Evolutionary conservation across 1,140 invertebrate species (phyloP).

Genomic region (Penaeus chinensis): DNA sequence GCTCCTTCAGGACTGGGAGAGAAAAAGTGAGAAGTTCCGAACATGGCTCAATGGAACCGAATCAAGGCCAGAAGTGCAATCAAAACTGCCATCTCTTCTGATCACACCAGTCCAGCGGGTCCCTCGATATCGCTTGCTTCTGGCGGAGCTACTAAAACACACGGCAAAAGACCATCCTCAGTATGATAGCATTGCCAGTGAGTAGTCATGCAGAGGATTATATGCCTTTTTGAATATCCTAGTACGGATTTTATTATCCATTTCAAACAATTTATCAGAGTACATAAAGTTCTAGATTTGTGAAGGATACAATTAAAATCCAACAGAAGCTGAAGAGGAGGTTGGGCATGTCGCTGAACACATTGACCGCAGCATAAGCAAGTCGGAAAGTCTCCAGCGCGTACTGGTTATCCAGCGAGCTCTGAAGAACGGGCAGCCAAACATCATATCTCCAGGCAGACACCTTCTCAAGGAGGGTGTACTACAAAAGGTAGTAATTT

Average conservation of each 20-base stretch:
- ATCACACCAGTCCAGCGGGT: constrained; percentile 83
- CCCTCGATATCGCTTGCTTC: constrained; percentile 79
- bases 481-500: constrained; percentile 66
- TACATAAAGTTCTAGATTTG: neutral
- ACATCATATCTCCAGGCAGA: constrained; percentile 68
- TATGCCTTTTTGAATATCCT: neutral
- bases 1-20: constrained; percentile 72
- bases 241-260: neutral
- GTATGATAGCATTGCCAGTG: constrained; percentile 67
- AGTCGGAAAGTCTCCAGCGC: constrained; percentile 69
- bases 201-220: neutral
- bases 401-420: constrained; percentile 68
- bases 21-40: constrained; percentile 73
- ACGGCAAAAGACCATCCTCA: constrained; percentile 75
- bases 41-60: constrained; percentile 75
- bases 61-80: constrained; percentile 77
- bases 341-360: constrained; percentile 65
- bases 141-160: constrained; percentile 77
- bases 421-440: constrained; percentile 64
- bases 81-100: constrained; percentile 77
- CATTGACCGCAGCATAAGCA: constrained; percentile 69
- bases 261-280: neutral
- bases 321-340: constrained; percentile 67
- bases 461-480: constrained; percentile 68
- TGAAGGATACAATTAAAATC: neutral